These are phyloP conservation scores for Caenorhabditis inopinata DNA, from an alignment of 1,140 invertebrate species.

Conservation along the genomic window DNA sequence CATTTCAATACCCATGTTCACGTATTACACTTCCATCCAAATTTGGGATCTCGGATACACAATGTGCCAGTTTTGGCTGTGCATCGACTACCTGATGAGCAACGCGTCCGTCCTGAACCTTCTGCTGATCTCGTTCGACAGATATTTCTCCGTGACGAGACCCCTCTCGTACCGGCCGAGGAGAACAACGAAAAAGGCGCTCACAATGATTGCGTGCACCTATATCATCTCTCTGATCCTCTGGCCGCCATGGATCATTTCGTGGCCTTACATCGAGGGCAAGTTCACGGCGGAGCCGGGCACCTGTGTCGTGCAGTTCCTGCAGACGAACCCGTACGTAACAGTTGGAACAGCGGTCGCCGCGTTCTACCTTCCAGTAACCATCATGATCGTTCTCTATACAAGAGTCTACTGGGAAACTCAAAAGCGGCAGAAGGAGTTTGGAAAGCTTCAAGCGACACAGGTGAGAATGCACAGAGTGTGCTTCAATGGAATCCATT, in stretches of 20 bases:
- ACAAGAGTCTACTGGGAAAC: slow-evolving; percentile 90
- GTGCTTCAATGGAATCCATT: not conserved
- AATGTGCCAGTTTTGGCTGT: slow-evolving; percentile 86
- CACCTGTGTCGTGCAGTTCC: slow-evolving; percentile 96
- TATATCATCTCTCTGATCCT: slow-evolving; percentile 77
- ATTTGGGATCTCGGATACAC: slow-evolving; percentile 84
- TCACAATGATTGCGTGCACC: slow-evolving; percentile 80
- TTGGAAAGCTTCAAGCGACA: slow-evolving; percentile 87
- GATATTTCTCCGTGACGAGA: slow-evolving; percentile 79
- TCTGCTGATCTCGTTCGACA: slow-evolving; percentile 92
- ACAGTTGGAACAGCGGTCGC: slow-evolving; percentile 92
- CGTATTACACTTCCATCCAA: slow-evolving; percentile 59
- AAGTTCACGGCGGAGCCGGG: slow-evolving; percentile 78
- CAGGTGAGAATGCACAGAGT: slow-evolving; percentile 72
- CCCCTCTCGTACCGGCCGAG: slow-evolving; percentile 92
- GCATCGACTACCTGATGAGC: slow-evolving; percentile 86
- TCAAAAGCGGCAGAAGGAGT: slow-evolving; percentile 89
- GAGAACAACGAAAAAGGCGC: slow-evolving; percentile 86
- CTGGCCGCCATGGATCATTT: slow-evolving; percentile 98
- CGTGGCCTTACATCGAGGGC: slow-evolving; percentile 94
- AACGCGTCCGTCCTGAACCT: slow-evolving; percentile 91
- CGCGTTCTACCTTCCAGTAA: slow-evolving; percentile 95
- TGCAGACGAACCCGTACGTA: slow-evolving; percentile 94
- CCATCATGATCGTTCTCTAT: slow-evolving; percentile 67
- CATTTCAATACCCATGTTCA: slow-evolving; percentile 65